phyloP scores from a whole-genome alignment of 2,797 vertebrate genomes.

The Anableps anableps region DNA sequence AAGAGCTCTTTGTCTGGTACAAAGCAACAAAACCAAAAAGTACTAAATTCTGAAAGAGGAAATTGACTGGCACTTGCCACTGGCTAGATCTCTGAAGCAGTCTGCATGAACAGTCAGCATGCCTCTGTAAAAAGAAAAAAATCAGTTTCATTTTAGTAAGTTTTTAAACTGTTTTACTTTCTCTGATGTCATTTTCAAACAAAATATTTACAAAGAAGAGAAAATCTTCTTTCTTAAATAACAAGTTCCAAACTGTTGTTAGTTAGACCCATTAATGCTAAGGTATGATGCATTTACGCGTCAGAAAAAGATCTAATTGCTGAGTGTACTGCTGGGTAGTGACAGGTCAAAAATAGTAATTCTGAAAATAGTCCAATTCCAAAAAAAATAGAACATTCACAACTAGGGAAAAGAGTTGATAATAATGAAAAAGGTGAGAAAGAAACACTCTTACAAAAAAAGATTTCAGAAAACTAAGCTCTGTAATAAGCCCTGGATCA shows the following conservation, averaged over 20 bases:
- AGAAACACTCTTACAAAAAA: not conserved
- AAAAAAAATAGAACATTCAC: not conserved
- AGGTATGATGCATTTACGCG: not conserved
- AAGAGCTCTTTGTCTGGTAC: not conserved
- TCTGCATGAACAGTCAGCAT: no score
- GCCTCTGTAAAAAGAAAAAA: no score
- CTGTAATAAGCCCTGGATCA: not conserved
- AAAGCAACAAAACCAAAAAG: no score
- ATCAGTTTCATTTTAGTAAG: no score
- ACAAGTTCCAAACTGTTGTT: not conserved
- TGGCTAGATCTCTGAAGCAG: no score
- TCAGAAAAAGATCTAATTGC: not conserved
- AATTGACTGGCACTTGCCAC: no score
- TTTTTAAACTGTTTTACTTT: no score
- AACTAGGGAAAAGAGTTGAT: not conserved
- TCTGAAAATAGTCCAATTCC: no score
- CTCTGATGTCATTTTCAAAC: not conserved
- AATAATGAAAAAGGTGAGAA: not conserved
- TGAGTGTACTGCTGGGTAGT: not conserved
- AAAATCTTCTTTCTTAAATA: not conserved
- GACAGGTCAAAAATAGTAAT: not conserved
- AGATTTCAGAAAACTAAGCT: not conserved
- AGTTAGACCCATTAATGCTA: not conserved
- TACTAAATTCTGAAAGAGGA: no score
- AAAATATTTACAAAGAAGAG: not conserved